phyloP scores from a whole-genome alignment of 2,797 vertebrate species.

The Phalanger gymnotis region DNA sequence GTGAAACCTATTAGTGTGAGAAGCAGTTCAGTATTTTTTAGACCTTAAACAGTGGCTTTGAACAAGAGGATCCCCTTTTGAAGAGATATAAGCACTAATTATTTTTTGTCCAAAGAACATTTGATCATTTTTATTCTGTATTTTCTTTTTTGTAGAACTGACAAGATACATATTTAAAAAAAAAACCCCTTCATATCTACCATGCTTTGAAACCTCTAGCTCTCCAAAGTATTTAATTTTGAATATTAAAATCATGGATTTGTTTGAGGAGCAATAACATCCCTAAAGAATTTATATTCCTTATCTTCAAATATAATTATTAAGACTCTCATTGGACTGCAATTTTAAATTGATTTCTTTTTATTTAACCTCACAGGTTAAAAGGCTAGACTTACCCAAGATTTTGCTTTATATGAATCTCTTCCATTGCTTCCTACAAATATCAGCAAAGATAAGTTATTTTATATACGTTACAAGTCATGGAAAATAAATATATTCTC shows the following conservation, averaged over 20 bases:
- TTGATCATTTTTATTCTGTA: slow-evolving; percentile 33
- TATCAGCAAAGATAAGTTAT: neutral
- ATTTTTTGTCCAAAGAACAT: slow-evolving; percentile 47
- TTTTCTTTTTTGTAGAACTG: slow-evolving; percentile 8
- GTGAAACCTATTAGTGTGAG: slow-evolving; percentile 59
- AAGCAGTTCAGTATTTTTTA: slow-evolving; percentile 53
- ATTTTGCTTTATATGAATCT: neutral
- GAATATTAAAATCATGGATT: slow-evolving; percentile 10
- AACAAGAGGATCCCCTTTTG: slow-evolving; percentile 47
- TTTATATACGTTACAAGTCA: neutral
- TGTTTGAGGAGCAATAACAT: neutral
- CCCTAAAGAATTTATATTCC: slow-evolving; percentile 12
- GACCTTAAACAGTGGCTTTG: slow-evolving; percentile 43
- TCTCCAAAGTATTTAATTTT: slow-evolving; percentile 8
- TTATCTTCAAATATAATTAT: neutral
- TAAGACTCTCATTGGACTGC: neutral
- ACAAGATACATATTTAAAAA: neutral
- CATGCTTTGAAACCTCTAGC: slow-evolving; percentile 17
- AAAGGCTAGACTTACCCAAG: neutral
- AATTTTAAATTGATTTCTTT: slow-evolving; percentile 7
- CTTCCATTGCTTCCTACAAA: neutral
- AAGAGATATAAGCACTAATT: slow-evolving; percentile 30
- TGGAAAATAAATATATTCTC: neutral
- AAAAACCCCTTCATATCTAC: neutral
- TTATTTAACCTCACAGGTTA: neutral